Evolutionary conservation across 2,113 vertebrate genomes (phyloP).

Genomic region (Amblyopsis rosae): DNA sequence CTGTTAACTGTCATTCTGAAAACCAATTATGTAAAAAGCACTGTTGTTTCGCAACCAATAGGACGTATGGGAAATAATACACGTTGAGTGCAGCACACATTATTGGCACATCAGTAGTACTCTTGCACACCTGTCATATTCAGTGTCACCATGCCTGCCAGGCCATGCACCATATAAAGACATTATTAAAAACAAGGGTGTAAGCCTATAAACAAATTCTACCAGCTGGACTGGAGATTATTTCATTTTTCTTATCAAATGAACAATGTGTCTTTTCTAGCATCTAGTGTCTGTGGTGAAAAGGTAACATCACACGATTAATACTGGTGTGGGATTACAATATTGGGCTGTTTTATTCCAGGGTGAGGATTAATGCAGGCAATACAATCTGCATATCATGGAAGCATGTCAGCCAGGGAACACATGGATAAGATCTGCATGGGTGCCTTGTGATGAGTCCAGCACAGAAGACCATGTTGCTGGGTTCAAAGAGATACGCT

Average conservation of each 20-base stretch:
- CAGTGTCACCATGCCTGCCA: neutral
- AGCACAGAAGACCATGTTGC: constrained; percentile 55
- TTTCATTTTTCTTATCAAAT: constrained; percentile 16
- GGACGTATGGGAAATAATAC: too few species aligned
- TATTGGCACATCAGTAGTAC: neutral
- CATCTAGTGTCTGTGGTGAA: constrained; percentile 7
- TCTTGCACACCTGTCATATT: neutral
- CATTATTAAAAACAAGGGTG: neutral
- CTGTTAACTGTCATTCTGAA: constrained; percentile 6
- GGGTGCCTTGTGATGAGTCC: constrained; percentile 43
- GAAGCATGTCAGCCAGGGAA: constrained; percentile 35
- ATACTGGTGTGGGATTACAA: constrained; percentile 32
- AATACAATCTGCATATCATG: constrained; percentile 52
- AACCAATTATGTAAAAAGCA: constrained; percentile 21
- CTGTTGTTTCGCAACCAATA: too few species aligned
- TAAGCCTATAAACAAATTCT: too few species aligned
- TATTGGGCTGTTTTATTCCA: constrained; percentile 33
- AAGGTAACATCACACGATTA: constrained; percentile 23
- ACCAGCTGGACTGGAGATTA: too few species aligned
- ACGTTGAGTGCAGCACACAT: neutral
- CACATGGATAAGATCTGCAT: constrained; percentile 43
- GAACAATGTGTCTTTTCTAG: neutral
- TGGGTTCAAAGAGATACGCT: constrained; percentile 71
- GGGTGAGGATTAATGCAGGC: constrained; percentile 20
- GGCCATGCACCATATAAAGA: constrained; percentile 39